A percentile compares a stretch with the other conserved stretches of the same genome.
Evolutionary conservation across 2,113 vertebrate genomes (phyloP).

Genomic region (Craseonycteris thonglongyai): DNA sequence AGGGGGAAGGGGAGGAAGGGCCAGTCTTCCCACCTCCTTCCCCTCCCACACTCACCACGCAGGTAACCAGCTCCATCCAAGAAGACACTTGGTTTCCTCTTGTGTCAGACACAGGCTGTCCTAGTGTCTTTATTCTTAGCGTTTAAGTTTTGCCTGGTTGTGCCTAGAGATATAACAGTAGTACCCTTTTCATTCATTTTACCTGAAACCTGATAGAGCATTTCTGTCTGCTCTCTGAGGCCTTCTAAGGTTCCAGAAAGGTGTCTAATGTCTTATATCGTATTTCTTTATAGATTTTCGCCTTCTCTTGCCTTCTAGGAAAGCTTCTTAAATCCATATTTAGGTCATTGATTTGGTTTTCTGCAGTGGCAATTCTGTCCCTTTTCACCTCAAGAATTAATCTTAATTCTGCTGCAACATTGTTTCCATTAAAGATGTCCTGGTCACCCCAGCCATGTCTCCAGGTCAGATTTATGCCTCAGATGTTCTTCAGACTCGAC

Average conservation of each 20-base stretch:
- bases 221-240: neutral
- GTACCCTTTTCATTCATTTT: neutral
- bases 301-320: neutral
- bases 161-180: neutral
- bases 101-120: neutral
- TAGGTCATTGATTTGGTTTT: neutral
- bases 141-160: neutral
- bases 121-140: neutral
- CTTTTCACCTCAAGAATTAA: neutral
- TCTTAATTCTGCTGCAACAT: neutral
- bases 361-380: neutral
- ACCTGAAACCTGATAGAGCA: neutral
- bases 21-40: too few species aligned
- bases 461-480: neutral
- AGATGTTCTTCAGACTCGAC: neutral
- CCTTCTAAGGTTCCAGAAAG: neutral
- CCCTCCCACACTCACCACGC: neutral
- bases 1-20: neutral
- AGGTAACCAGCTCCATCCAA: rapidly evolving
- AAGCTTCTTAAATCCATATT: neutral
- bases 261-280: neutral
- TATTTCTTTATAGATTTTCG: neutral
- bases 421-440: neutral
- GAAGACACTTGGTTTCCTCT: neutral
- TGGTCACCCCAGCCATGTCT: neutral